Evolutionary conservation across 2,888 invertebrate species (phyloP).

Genomic region (Meiosimyza platycephala): DNA sequence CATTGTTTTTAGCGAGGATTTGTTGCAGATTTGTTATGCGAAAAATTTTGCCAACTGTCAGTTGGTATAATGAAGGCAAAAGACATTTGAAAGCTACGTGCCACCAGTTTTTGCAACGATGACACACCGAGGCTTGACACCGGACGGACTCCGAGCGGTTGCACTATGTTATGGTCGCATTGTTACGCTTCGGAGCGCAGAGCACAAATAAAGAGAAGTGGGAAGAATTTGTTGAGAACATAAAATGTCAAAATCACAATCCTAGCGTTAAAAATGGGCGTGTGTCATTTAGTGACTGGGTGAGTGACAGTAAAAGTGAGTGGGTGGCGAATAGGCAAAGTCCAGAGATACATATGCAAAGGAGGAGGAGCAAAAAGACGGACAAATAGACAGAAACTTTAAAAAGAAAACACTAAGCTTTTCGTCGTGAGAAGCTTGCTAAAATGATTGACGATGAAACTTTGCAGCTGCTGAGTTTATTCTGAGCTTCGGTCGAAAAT

Average conservation of each 20-base stretch:
- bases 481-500: conserved; percentile 1
- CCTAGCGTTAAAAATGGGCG: not conserved
- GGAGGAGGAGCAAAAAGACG: not conserved
- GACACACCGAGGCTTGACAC: not conserved
- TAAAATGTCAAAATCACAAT: conserved; percentile 35
- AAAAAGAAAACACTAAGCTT: conserved; percentile 16
- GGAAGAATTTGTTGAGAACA: conserved; percentile 2
- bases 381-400: not conserved
- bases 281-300: not conserved
- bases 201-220: not conserved
- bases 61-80: conserved; percentile 53
- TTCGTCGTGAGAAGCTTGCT: conserved; percentile 19
- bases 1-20: conserved; percentile 24
- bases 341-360: not conserved
- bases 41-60: conserved; percentile 56
- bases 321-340: not conserved
- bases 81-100: conserved; percentile 37
- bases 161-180: not conserved
- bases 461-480: conserved; percentile 31
- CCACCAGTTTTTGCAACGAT: conserved; percentile 21
- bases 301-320: not conserved
- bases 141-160: not conserved
- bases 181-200: not conserved
- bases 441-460: conserved; percentile 35
- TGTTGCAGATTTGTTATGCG: conserved; percentile 61